phyloP scores from a whole-genome alignment of 2,113 vertebrate genomes.

The Pontoporia blainvillei region DNA sequence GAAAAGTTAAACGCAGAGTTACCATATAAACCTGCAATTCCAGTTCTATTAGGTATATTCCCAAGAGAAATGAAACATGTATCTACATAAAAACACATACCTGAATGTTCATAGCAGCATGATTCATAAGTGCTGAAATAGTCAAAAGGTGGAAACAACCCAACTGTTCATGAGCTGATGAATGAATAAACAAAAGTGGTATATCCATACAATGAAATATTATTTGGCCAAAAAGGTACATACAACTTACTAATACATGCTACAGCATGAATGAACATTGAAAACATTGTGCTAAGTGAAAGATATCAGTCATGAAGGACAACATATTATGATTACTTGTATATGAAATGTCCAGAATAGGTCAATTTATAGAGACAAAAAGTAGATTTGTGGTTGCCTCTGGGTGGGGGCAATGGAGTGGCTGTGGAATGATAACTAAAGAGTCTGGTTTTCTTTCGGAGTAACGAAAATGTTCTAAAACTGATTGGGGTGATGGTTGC shows the following conservation, averaged over 20 bases:
- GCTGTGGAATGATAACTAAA: not conserved
- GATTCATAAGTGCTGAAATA: not conserved
- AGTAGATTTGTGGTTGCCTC: not conserved
- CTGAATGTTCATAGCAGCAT: not conserved
- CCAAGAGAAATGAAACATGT: not conserved
- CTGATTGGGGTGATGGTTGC: not conserved
- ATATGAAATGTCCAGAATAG: not conserved
- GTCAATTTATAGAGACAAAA: not conserved
- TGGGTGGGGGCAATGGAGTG: rapidly evolving
- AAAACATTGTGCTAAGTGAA: not conserved
- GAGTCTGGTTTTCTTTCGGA: not conserved
- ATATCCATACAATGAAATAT: not conserved
- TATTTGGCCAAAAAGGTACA: not conserved
- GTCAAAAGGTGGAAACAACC: not conserved
- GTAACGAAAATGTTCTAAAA: not conserved
- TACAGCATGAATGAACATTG: not conserved
- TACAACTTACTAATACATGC: not conserved
- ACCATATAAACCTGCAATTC: not conserved
- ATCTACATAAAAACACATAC: not conserved
- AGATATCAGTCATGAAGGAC: not conserved
- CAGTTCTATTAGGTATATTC: not conserved
- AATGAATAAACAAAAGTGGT: not conserved
- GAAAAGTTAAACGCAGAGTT: not conserved
- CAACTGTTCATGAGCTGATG: not conserved
- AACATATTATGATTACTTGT: not conserved